Evolutionary conservation across 2,113 vertebrate genomes (phyloP), one percentile per base, ranked within the genome.

Genomic region (Thymallus thymallus): DNA sequence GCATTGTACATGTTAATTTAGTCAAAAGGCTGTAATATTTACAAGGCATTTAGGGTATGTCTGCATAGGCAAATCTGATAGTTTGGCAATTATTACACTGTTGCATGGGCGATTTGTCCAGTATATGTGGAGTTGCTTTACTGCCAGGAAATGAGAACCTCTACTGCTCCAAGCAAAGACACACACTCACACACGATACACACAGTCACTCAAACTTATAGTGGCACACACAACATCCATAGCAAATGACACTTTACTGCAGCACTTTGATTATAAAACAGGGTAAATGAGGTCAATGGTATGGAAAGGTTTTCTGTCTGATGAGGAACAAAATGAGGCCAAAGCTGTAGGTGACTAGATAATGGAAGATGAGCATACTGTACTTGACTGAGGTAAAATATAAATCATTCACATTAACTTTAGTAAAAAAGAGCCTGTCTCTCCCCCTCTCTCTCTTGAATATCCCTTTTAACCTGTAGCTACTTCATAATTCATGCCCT

Each of bases 271-370:
- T 14, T 18, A 51, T 16, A 51, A 51, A 51, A 51, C 48, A 18
- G 48, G 1, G 48, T 14, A 51, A 51, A 51, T 51, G 48, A 18
- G 14, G 48, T 14, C 64, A 72, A 71, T 35, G 68, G 35, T 63
- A 70, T 74, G 30, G 23, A 41, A 77, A 76, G 35, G 61, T 70
- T 64, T 67, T 64, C 24, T 63, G 26, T 74, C 68, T 73, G 67
- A 78, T 66, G 67, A 41, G 67, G 68, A 78, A 46, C 66, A 81
- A 51, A 80, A 75, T 20, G 29, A 73, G 46, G 68, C 62, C 26
- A 48, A 45, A 68, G 80, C 76, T 80, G 32, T 62, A 22, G 63
- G 69, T 85, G 83, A 80, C 73, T 79, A 0, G 72, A 77, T 82
- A 80, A 88, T 65, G 41, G 0, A 13, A 69, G 80, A 84, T 78